These are phyloP conservation scores for Colletes collaris DNA, from an alignment of 2,888 invertebrate genomes.

Conservation along the genomic window DNA sequence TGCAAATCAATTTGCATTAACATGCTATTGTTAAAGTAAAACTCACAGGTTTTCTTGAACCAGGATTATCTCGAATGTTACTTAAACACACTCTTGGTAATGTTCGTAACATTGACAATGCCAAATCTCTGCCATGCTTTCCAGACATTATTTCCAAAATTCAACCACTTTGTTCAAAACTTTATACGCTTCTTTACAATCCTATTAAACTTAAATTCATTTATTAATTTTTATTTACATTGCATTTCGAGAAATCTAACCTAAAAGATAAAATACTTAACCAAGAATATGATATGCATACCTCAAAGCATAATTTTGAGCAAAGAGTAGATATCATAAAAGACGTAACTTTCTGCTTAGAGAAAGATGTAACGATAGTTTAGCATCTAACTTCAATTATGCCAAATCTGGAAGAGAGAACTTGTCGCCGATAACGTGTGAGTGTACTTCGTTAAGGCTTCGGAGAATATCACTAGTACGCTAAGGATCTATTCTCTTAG, in stretches of 20 bases:
- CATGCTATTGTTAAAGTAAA: neutral
- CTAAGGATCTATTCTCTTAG: too few species aligned
- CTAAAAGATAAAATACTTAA: neutral
- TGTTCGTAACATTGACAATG: conserved; percentile 88
- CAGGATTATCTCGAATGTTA: conserved; percentile 91
- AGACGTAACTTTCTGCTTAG: too few species aligned
- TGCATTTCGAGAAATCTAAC: neutral
- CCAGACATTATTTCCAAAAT: conserved; percentile 81
- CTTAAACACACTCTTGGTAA: conserved; percentile 90
- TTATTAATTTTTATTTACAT: neutral
- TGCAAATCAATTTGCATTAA: too few species aligned
- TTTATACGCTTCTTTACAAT: conserved; percentile 1
- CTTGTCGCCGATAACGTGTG: too few species aligned
- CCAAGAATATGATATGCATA: too few species aligned
- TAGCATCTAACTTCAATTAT: too few species aligned
- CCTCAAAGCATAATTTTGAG: too few species aligned
- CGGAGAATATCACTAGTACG: too few species aligned
- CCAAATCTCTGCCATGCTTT: conserved; percentile 89
- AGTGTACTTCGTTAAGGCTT: too few species aligned
- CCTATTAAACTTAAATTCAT: neutral
- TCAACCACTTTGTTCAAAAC: neutral
- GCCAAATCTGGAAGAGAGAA: too few species aligned
- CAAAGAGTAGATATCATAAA: too few species aligned
- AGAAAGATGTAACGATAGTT: too few species aligned
- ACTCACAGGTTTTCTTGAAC: conserved; percentile 86